A percentile compares a stretch with the other conserved stretches of the same genome.
Evolutionary conservation across 2,888 invertebrate species (phyloP).

Genomic region (Eristalis tenax): DNA sequence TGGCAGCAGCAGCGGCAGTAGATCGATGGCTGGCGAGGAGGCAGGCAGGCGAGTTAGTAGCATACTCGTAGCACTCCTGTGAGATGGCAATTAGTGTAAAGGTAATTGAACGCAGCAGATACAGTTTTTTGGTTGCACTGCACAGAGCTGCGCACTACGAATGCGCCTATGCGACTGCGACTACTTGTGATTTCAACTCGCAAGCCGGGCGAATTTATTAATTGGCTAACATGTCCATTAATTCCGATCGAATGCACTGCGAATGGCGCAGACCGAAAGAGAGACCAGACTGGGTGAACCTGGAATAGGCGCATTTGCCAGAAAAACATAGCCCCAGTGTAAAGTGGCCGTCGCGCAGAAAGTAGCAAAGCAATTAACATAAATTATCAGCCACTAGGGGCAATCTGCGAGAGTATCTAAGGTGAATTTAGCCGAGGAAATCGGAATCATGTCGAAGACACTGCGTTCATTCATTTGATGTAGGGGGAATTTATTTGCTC

Average conservation of each 20-base stretch:
- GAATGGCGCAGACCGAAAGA: not conserved
- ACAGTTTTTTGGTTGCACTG: slow-evolving; percentile 26
- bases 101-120: slow-evolving; percentile 67
- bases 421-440: not conserved
- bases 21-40: not conserved
- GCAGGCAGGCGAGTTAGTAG: not conserved
- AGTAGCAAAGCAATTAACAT: slow-evolving; percentile 68
- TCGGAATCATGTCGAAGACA: not conserved
- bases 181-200: slow-evolving; percentile 73
- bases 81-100: slow-evolving; percentile 63
- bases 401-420: slow-evolving; percentile 29
- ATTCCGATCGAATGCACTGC: slow-evolving; percentile 77
- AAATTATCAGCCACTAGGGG: slow-evolving; percentile 64
- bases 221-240: slow-evolving; percentile 81
- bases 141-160: slow-evolving; percentile 1
- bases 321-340: slow-evolving; percentile 28
- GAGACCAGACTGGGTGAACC: not conserved
- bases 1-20: not conserved
- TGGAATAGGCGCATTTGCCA: slow-evolving; percentile 7
- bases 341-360: slow-evolving; percentile 63
- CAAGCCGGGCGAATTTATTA: slow-evolving; percentile 81
- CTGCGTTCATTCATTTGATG: slow-evolving; percentile 18
- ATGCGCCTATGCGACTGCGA: not conserved
- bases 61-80: not conserved
- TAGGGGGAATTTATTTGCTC: slow-evolving; percentile 5